phyloP scores from a whole-genome alignment of 2,113 vertebrate species.

The Chionomys nivalis region DNA sequence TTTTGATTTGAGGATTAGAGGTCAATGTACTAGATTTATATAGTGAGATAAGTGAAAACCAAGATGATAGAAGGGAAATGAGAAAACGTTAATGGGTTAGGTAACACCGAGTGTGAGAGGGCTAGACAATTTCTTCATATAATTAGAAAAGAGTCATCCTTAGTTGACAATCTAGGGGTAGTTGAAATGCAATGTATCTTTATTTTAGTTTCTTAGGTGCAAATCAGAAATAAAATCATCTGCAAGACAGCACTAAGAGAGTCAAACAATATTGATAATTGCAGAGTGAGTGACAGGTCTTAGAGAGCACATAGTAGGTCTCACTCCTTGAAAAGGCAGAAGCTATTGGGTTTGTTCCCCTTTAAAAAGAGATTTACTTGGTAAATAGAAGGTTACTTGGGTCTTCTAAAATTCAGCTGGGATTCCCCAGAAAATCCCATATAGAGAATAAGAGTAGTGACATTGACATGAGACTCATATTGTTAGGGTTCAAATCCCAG shows the following conservation, averaged over 20 bases:
- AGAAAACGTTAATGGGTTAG: background rate
- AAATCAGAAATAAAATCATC: background rate
- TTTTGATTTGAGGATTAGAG: background rate
- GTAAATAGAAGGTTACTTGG: background rate
- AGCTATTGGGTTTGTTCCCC: background rate
- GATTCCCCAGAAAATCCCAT: background rate
- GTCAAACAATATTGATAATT: background rate
- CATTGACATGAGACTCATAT: too few species aligned
- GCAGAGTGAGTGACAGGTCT: background rate
- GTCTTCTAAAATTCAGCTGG: background rate
- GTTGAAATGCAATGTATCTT: background rate
- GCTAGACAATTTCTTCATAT: background rate
- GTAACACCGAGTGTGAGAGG: background rate
- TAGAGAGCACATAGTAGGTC: conserved; percentile 15
- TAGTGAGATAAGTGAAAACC: background rate
- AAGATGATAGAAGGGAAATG: background rate
- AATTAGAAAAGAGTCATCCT: background rate
- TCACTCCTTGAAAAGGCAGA: background rate
- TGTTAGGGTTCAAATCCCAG: background rate
- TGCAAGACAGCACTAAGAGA: background rate
- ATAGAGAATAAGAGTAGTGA: background rate
- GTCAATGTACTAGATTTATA: too few species aligned
- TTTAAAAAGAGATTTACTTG: background rate
- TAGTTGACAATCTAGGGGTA: background rate
- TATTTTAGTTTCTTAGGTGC: background rate